Conservation (phyloP, 2,797 vertebrate species). For the Girardinus metallicus region DNA sequence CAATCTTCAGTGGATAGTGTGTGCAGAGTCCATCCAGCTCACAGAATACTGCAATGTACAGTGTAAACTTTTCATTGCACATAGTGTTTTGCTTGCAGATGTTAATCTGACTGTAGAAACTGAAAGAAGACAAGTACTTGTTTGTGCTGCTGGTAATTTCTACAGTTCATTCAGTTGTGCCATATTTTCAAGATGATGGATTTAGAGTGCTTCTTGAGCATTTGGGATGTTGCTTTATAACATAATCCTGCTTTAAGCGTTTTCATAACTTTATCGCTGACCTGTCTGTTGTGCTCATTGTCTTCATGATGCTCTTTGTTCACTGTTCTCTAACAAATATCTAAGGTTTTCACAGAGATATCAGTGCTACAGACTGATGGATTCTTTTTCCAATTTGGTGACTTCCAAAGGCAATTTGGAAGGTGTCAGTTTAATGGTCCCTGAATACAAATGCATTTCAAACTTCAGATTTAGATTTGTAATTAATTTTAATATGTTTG, state of each 20-base stretch:
- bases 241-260: background rate
- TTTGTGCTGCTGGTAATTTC: background rate
- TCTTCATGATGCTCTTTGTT: background rate
- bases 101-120: background rate
- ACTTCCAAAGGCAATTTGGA: background rate
- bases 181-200: background rate
- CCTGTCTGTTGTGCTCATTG: background rate
- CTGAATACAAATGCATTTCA: background rate
- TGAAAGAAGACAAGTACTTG: background rate
- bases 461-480: background rate
- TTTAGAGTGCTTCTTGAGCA: background rate
- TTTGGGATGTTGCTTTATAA: background rate
- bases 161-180: background rate
- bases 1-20: no score
- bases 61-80: background rate
- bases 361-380: background rate
- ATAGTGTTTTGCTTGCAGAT: background rate
- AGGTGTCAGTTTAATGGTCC: background rate
- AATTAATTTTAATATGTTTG: background rate
- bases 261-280: background rate
- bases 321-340: background rate
- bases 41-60: background rate
- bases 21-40: no score
- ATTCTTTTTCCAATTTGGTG: background rate
- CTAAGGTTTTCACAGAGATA: background rate